Evolutionary conservation across 2,797 vertebrate genomes (phyloP).

Genomic region (Adrianichthys oophorus): DNA sequence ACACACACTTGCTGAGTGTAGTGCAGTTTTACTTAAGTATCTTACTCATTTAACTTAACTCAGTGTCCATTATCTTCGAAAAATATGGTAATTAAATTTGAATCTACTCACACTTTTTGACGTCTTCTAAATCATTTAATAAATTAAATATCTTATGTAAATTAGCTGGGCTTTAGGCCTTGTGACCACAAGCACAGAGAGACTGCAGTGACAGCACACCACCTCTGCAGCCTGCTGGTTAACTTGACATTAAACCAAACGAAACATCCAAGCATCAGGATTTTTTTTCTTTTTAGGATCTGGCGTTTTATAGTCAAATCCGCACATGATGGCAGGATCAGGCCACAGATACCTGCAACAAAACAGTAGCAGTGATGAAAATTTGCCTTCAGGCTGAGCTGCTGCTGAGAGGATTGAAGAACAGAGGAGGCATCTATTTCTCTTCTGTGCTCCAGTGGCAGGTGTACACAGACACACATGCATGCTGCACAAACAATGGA

Average conservation of each 20-base stretch:
- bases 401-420: constrained; percentile 53
- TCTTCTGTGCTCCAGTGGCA: constrained; percentile 53
- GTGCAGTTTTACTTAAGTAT: too few relatives aligned
- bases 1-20: too few relatives aligned
- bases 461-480: constrained; percentile 46
- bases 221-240: constrained; percentile 34
- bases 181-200: constrained; percentile 25
- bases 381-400: constrained; percentile 67
- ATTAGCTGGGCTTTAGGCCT: constrained; percentile 31
- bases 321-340: constrained; percentile 22
- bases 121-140: neutral
- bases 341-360: constrained; percentile 45
- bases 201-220: constrained; percentile 20
- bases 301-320: neutral
- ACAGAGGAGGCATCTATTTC: constrained; percentile 56
- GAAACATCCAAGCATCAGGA: constrained; percentile 29
- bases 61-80: too few relatives aligned
- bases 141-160: constrained; percentile 47
- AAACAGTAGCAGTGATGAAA: constrained; percentile 55
- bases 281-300: constrained; percentile 25
- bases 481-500: constrained; percentile 47
- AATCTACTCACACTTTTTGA: too few relatives aligned
- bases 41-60: too few relatives aligned
- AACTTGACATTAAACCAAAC: constrained; percentile 48
- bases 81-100: too few relatives aligned